Evolutionary conservation across 2,888 invertebrate species (phyloP).

Genomic region (Caenorhabditis sp.): DNA sequence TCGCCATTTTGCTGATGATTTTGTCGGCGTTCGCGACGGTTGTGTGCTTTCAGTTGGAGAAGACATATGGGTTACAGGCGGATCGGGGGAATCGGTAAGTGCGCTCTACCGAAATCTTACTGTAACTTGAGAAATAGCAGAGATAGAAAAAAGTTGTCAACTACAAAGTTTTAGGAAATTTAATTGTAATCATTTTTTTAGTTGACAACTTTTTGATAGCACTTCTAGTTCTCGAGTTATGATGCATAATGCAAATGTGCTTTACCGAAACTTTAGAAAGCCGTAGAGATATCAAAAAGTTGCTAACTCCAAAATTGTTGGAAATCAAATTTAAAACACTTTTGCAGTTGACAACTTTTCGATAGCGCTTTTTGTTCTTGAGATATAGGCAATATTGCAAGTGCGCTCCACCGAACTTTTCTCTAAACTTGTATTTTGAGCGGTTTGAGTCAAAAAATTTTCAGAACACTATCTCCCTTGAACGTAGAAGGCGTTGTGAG

Average conservation of each 20-base stretch:
- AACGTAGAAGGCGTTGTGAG: conserved; percentile 54
- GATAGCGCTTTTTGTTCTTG: not conserved
- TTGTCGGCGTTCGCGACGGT: conserved; percentile 85
- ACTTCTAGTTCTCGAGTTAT: not conserved
- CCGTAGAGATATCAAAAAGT: not conserved
- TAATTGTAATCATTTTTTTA: not conserved
- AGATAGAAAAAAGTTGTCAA: conserved; percentile 1
- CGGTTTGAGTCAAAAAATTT: too few species aligned
- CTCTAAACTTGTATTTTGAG: not conserved
- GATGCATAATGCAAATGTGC: not conserved
- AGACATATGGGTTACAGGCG: conserved; percentile 57
- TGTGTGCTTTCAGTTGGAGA: conserved; percentile 84
- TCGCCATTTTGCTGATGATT: conserved; percentile 85
- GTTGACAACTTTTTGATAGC: not conserved
- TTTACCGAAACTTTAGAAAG: not conserved
- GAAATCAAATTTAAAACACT: not conserved
- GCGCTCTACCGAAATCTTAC: not conserved
- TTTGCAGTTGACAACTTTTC: not conserved
- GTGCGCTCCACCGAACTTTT: not conserved
- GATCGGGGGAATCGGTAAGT: conserved; percentile 53
- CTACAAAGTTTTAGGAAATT: not conserved
- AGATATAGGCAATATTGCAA: not conserved
- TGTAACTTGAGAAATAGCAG: not conserved
- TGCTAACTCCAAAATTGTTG: not conserved
- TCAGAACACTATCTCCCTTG: conserved; percentile 42